Base-by-base conservation (phyloP, 2,888 invertebrate genomes). In the Sinelater perroti region DNA sequence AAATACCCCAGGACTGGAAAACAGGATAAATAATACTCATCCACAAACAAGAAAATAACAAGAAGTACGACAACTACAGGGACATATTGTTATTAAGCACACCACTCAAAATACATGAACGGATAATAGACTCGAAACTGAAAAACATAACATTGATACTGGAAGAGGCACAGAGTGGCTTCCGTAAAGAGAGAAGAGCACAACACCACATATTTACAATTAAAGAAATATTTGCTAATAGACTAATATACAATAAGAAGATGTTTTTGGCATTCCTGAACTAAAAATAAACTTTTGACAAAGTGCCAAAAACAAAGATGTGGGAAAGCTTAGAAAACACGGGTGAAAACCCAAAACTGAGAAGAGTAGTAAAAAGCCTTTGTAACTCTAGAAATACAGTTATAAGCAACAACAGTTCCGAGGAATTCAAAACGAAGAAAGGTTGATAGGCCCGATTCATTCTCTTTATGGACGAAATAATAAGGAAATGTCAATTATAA, bases 241-340 rank as follows among this genome's bases (percentile, higher is more conserved):
- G 20, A 21, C 8, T 38, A 11, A n/a, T n/a, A 42, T 6, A 31
- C n/a, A 38, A 52, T 1, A 36, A 38, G 28, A 38, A 56, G 18
- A 7, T 35, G 4, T 57, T 18, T n/a, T 10, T 63, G 3, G 56
- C 33, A 21, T 61, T 63, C 14, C 11, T 63, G n/a, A 60, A 64
- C 30, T 17, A 61, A 5, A 28, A 61, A 36, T 59, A 62, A 21
- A 61, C 64, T 1, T 64, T 64, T 44, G 61, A 64, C 35, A 58
- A 14, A 40, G 40, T 56, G 18, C 33, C 33, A 28, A 45, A 40
- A 38, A 38, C 28, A 13, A 28, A 31, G 47, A 21, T 63, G 13
- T 63, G 59, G 56, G 18, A 45, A 51, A 56, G 20, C 10, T 21
- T 61, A 30, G 35, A 26, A 33, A 33, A 2, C 11, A 13, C 6